phyloP scores from a whole-genome alignment of 1,140 invertebrate species.

The Drosophila biarmipes region DNA sequence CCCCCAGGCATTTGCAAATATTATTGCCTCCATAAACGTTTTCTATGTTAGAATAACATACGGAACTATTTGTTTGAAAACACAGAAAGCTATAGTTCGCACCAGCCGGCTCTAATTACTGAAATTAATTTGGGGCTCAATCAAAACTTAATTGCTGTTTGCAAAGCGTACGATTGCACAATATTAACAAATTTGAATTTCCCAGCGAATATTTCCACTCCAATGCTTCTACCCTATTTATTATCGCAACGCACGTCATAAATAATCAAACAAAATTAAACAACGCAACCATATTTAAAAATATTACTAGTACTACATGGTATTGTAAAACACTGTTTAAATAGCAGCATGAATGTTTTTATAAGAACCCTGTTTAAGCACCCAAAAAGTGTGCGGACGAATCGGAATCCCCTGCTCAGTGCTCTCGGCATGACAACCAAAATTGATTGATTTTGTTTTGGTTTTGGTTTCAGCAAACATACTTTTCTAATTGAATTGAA shows the following conservation, averaged over 20 bases:
- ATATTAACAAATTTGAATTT: conserved; percentile 19
- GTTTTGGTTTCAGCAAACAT: conserved; percentile 32
- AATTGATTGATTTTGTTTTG: conserved; percentile 35
- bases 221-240: conserved; percentile 13
- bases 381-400: conserved; percentile 3
- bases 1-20: no score
- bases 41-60: no score
- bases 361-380: not conserved
- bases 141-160: conserved; percentile 14
- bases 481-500: conserved; percentile 44
- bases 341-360: not conserved
- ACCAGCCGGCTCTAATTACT: not conserved
- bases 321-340: not conserved
- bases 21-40: not conserved
- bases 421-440: conserved; percentile 13
- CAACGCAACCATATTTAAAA: not conserved
- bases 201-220: conserved; percentile 13
- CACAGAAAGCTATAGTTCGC: no score
- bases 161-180: not conserved
- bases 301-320: not conserved
- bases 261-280: conserved; percentile 12
- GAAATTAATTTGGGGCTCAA: not conserved
- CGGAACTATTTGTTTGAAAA: no score
- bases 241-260: conserved; percentile 3
- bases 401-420: not conserved